phyloP scores from a whole-genome alignment of 2,113 vertebrate genomes.

The Drymodes brunneopygia region DNA sequence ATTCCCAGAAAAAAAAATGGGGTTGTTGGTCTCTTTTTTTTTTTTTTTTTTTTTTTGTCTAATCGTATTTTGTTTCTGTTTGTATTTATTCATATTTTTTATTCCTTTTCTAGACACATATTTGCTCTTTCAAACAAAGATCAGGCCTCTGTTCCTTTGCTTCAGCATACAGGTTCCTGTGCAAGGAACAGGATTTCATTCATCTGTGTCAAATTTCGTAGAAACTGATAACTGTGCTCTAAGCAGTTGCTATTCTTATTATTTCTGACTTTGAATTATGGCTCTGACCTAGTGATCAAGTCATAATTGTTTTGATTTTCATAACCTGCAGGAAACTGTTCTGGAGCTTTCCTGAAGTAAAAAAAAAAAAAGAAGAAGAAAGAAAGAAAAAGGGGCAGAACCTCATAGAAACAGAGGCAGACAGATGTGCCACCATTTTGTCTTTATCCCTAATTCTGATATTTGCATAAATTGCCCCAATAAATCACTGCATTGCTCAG shows the following conservation, averaged over 20 bases:
- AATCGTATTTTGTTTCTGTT: background rate
- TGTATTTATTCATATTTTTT: background rate
- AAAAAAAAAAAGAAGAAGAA: fast-evolving
- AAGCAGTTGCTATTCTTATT: background rate
- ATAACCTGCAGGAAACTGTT: background rate
- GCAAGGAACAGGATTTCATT: background rate
- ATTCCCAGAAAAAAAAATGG: background rate
- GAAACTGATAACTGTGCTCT: background rate
- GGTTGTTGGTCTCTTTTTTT: background rate
- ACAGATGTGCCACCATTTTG: background rate
- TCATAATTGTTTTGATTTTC: background rate
- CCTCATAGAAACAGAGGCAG: background rate
- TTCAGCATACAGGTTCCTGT: background rate
- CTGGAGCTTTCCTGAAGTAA: background rate
- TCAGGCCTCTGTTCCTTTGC: background rate
- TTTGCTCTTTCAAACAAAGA: background rate
- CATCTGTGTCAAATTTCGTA: background rate
- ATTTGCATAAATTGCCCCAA: background rate
- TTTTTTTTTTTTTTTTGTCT: background rate
- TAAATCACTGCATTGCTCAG: background rate
- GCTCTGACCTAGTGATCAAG: background rate
- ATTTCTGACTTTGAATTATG: background rate
- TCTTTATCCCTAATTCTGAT: background rate
- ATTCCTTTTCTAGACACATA: background rate
- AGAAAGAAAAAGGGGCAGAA: fast-evolving